These are phyloP conservation scores for Asbolus verrucosus DNA, from an alignment of 1,140 invertebrate genomes.

Conservation along the genomic window DNA sequence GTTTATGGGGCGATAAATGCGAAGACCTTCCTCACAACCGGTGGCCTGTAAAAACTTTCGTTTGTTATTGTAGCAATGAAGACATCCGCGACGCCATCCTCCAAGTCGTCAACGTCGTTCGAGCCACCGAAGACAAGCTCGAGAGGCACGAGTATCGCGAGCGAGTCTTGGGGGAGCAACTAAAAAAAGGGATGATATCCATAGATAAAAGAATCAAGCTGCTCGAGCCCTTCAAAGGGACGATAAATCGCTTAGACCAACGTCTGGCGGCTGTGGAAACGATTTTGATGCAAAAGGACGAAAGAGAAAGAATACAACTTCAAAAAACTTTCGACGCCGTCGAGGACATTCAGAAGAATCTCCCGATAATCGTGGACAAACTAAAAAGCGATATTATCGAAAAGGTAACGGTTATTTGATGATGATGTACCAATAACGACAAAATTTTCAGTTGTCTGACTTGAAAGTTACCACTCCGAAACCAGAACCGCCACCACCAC, in stretches of 20 bases:
- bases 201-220: slow-evolving; percentile 80
- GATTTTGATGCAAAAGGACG: slow-evolving; percentile 75
- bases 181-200: slow-evolving; percentile 78
- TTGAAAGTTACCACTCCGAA: background rate
- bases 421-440: no score
- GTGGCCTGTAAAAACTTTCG: slow-evolving; percentile 1
- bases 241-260: slow-evolving; percentile 75
- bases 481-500: slow-evolving; percentile 30
- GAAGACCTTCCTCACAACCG: slow-evolving; percentile 28
- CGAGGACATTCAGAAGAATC: slow-evolving; percentile 73
- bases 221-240: slow-evolving; percentile 76
- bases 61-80: slow-evolving; percentile 74
- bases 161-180: slow-evolving; percentile 79
- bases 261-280: slow-evolving; percentile 77
- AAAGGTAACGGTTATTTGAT: slow-evolving; percentile 50
- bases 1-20: slow-evolving; percentile 38
- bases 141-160: slow-evolving; percentile 87
- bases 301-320: slow-evolving; percentile 75
- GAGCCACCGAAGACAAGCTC: slow-evolving; percentile 83
- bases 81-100: slow-evolving; percentile 85
- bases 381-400: slow-evolving; percentile 58
- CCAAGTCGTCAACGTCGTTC: slow-evolving; percentile 84
- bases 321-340: slow-evolving; percentile 77
- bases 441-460: slow-evolving; percentile 8
- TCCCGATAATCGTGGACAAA: slow-evolving; percentile 68